Evolutionary conservation across 2,113 vertebrate species (phyloP).

Genomic region (Tenebrosternarchus preto): DNA sequence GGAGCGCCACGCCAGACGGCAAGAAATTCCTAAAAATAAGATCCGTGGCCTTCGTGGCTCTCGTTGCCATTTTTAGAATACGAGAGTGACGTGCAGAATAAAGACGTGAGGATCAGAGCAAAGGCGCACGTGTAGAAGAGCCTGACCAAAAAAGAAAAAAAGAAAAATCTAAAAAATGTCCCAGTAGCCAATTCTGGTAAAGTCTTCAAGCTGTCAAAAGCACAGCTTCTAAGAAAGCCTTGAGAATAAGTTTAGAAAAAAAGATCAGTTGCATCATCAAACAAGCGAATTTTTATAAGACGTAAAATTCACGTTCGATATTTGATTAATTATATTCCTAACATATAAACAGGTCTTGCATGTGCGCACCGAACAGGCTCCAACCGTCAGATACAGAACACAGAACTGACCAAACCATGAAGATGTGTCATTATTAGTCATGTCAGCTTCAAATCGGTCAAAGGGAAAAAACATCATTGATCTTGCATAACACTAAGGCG

Average conservation of each 20-base stretch:
- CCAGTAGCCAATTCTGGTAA: not conserved
- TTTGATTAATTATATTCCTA: too few species aligned
- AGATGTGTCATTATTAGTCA: too few species aligned
- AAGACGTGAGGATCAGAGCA: constrained; percentile 1
- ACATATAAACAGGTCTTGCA: too few species aligned
- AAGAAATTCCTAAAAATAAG: constrained; percentile 39
- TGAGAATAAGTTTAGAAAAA: not conserved
- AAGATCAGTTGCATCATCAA: not conserved
- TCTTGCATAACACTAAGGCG: too few species aligned
- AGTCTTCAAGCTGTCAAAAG: not conserved
- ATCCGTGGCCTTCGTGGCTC: not conserved
- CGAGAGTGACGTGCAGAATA: constrained; percentile 10
- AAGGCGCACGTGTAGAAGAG: not conserved
- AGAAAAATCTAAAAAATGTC: too few species aligned
- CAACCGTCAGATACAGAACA: too few species aligned
- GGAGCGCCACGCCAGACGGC: not conserved
- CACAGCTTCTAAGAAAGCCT: not conserved
- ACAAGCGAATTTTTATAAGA: too few species aligned
- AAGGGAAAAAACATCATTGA: too few species aligned
- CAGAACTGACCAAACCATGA: too few species aligned
- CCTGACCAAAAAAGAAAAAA: not conserved
- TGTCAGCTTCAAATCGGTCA: too few species aligned
- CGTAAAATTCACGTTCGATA: too few species aligned
- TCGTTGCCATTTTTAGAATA: constrained; percentile 35
- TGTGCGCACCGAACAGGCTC: too few species aligned